These are phyloP conservation scores for Ennomos quercinarius DNA, from an alignment of 2,888 invertebrate species.

Conservation along the genomic window DNA sequence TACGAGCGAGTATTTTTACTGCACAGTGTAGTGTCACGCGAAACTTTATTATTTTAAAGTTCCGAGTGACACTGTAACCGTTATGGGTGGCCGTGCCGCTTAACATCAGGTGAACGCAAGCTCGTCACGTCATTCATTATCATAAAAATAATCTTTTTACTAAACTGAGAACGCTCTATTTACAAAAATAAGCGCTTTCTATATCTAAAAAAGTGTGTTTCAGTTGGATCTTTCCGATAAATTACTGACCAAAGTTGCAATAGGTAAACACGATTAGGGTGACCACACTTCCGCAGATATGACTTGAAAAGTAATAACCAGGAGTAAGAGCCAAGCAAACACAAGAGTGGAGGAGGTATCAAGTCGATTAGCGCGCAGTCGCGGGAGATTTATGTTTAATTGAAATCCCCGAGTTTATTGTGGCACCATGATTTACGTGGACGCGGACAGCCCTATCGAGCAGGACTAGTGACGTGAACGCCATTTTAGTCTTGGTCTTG, in stretches of 20 bases:
- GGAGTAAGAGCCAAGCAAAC: slow-evolving; percentile 42
- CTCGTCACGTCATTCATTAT: no score
- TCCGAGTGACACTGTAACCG: no score
- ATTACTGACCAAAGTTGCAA: background rate
- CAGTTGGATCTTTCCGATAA: slow-evolving; percentile 6
- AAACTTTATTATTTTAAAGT: no score
- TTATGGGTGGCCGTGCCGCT: no score
- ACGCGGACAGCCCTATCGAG: slow-evolving; percentile 46
- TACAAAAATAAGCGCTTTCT: no score
- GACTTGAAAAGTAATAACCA: slow-evolving; percentile 15
- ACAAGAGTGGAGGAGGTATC: slow-evolving; percentile 55
- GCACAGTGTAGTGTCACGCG: no score
- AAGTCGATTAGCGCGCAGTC: slow-evolving; percentile 74
- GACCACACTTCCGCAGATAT: background rate
- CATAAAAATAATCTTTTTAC: no score
- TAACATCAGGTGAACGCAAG: no score
- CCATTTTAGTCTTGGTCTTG: slow-evolving; percentile 8
- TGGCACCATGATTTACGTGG: slow-evolving; percentile 74
- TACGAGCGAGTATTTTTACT: no score
- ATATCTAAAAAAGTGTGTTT: background rate
- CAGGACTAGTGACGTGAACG: slow-evolving; percentile 19
- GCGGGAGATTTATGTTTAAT: slow-evolving; percentile 81
- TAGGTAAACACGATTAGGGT: background rate
- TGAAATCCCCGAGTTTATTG: slow-evolving; percentile 79
- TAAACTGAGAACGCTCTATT: no score